Evolutionary conservation across 2,797 vertebrate species (phyloP).

Genomic region (Intellagama lesueurii): DNA sequence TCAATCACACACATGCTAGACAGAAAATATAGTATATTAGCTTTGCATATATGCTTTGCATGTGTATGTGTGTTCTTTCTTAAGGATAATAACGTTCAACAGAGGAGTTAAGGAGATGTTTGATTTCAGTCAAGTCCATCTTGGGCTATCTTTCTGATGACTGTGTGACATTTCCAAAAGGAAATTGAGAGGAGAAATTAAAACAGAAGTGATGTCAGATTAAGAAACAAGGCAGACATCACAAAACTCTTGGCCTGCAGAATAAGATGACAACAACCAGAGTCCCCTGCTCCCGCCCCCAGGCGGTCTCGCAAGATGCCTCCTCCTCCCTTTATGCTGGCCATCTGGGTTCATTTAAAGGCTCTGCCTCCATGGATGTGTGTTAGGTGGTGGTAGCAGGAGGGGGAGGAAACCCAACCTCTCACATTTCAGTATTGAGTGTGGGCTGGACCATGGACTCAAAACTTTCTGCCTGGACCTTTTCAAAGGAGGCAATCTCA

Average conservation of each 20-base stretch:
- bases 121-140: slow-evolving; percentile 78
- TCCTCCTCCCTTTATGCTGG: slow-evolving; percentile 80
- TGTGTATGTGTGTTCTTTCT: slow-evolving; percentile 60
- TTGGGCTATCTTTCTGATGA: slow-evolving; percentile 78
- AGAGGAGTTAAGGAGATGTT: slow-evolving; percentile 69
- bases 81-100: slow-evolving; percentile 71
- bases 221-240: slow-evolving; percentile 90
- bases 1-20: slow-evolving; percentile 22
- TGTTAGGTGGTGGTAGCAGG: slow-evolving; percentile 56
- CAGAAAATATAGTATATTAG: slow-evolving; percentile 46
- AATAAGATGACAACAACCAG: slow-evolving; percentile 77
- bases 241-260: slow-evolving; percentile 82
- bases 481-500: slow-evolving; percentile 86
- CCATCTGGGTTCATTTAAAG: slow-evolving; percentile 97
- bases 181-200: slow-evolving; percentile 82
- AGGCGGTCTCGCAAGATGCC: slow-evolving; percentile 81
- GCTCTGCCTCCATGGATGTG: slow-evolving; percentile 33
- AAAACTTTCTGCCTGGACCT: slow-evolving; percentile 87
- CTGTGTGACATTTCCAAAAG: slow-evolving; percentile 87
- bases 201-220: slow-evolving; percentile 85
- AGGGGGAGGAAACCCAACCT: slow-evolving; percentile 66
- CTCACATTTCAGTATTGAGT: slow-evolving; percentile 93
- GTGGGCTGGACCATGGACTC: slow-evolving; percentile 87
- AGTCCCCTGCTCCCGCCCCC: slow-evolving; percentile 57
- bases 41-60: slow-evolving; percentile 50